A percentile compares a stretch with the other conserved stretches of the same genome.
phyloP scores from a whole-genome alignment of 2,113 vertebrate genomes.

The Pangasianodon gigas region DNA sequence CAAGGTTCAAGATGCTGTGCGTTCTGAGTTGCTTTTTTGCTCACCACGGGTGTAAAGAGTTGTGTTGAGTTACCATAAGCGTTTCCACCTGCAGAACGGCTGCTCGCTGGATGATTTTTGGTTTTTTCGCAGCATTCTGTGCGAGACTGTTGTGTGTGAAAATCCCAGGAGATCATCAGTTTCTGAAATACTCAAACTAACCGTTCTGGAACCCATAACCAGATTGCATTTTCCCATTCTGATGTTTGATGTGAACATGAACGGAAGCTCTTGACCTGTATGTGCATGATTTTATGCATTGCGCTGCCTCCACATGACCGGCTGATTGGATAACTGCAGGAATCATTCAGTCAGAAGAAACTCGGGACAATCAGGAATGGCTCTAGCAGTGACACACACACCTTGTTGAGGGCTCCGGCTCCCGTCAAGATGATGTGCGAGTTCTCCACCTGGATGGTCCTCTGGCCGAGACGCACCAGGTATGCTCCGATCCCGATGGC shows the following conservation, averaged over 20 bases:
- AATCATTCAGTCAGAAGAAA: neutral
- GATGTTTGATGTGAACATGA: no score
- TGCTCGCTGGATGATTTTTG: neutral
- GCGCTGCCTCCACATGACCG: no score
- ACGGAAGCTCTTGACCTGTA: no score
- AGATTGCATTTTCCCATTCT: no score
- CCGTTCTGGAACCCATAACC: no score
- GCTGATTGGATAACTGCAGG: neutral
- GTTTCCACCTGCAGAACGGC: neutral
- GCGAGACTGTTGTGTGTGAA: neutral
- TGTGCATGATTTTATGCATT: no score
- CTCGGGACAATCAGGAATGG: neutral
- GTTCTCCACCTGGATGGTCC: constrained; percentile 97
- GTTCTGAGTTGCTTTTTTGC: neutral
- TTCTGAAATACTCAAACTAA: no score
- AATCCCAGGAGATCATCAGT: neutral
- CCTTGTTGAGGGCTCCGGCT: constrained; percentile 92
- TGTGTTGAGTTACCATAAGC: neutral
- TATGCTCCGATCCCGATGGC: constrained; percentile 95
- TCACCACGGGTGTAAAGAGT: neutral
- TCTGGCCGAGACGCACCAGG: constrained; percentile 92
- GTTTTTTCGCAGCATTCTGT: neutral
- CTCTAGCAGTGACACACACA: constrained; percentile 52
- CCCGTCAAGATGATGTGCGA: constrained; percentile 97
- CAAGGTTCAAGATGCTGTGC: no score